Evolutionary conservation across 2,797 vertebrate genomes (phyloP).

Genomic region (Anguilla anguilla): DNA sequence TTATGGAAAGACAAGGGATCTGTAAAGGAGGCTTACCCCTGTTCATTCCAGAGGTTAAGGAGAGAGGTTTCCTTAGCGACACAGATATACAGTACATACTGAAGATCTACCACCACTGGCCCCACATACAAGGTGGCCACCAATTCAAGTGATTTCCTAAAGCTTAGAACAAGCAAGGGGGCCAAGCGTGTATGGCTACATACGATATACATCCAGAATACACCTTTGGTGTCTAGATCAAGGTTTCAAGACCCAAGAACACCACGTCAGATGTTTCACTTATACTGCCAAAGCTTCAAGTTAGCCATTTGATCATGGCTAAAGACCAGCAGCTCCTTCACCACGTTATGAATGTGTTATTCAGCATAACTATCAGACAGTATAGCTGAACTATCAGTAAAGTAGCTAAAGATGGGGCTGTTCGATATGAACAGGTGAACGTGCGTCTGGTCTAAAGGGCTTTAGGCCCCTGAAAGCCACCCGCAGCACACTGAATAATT

Average conservation of each 20-base stretch:
- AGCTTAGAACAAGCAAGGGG: not conserved
- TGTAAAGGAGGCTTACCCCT: slow-evolving; percentile 58
- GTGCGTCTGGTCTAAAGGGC: no score
- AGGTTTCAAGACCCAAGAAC: not conserved
- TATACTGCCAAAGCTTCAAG: not conserved
- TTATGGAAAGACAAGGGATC: slow-evolving; percentile 60
- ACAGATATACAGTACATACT: not conserved
- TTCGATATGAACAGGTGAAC: no score
- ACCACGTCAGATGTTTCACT: not conserved
- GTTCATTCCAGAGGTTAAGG: slow-evolving; percentile 40
- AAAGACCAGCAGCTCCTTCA: not conserved
- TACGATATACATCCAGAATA: not conserved
- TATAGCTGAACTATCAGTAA: no score
- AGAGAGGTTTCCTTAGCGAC: not conserved
- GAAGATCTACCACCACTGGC: not conserved
- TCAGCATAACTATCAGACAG: no score
- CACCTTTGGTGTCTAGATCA: not conserved
- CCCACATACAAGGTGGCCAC: not conserved
- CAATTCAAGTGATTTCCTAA: not conserved
- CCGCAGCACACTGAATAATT: not conserved
- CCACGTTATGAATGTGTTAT: no score
- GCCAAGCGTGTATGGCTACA: not conserved
- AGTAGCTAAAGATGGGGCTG: no score
- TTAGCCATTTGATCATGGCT: not conserved
- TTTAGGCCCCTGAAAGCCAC: not conserved